Conservation (phyloP, 2,113 vertebrate species). For the Aptenodytes forsteri region DNA sequence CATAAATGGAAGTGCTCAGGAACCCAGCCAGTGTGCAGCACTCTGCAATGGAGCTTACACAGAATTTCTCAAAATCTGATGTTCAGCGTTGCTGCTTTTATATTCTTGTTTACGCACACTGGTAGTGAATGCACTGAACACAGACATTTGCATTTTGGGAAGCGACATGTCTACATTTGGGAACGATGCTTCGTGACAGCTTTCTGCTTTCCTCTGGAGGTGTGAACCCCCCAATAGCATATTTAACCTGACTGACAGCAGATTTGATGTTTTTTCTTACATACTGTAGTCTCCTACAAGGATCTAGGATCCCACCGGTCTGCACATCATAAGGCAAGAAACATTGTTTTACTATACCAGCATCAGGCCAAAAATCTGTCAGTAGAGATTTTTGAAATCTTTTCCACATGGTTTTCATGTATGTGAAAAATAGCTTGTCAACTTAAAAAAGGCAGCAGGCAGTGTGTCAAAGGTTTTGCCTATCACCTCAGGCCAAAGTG, state of each 20-base stretch:
- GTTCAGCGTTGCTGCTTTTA: background rate
- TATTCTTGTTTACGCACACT: fast-evolving
- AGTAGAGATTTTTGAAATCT: background rate
- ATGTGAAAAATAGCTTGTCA: background rate
- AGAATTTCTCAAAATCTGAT: background rate
- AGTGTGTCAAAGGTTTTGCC: background rate
- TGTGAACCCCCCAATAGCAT: background rate
- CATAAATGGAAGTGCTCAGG: background rate
- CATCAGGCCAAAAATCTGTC: background rate
- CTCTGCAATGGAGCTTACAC: background rate
- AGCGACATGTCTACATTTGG: background rate
- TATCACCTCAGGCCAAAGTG: background rate
- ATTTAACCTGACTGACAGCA: background rate
- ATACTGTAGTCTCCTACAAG: background rate
- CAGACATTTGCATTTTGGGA: background rate
- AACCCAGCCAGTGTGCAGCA: background rate
- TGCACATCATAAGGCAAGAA: background rate
- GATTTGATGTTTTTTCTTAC: background rate
- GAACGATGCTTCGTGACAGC: background rate
- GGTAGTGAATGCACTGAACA: background rate
- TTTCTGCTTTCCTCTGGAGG: background rate
- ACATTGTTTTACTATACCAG: background rate
- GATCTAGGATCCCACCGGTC: background rate
- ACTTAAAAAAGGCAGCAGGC: background rate
- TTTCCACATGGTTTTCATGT: background rate